Percentiles rank a stretch among this genome's conserved stretches.
Evolutionary conservation across 2,113 vertebrate genomes (phyloP).

Genomic region (Oncorhynchus gorbuscha): DNA sequence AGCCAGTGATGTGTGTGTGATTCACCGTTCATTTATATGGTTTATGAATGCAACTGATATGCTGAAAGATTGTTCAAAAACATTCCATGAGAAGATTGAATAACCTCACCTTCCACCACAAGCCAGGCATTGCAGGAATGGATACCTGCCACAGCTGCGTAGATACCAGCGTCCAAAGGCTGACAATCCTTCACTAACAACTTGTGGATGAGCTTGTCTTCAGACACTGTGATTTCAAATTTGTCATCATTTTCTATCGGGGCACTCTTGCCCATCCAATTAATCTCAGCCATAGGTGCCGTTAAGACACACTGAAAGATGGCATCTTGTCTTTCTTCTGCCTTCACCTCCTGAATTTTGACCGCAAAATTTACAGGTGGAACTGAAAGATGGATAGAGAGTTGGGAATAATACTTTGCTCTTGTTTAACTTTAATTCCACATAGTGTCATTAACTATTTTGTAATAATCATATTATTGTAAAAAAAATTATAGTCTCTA

Average conservation of each 20-base stretch:
- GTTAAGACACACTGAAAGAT: conserved; percentile 79
- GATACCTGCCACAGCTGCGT: conserved; percentile 77
- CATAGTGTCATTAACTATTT: too few relatives aligned
- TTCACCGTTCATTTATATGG: neutral
- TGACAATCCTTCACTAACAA: conserved; percentile 73
- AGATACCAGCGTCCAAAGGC: conserved; percentile 81
- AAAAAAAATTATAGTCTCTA: neutral
- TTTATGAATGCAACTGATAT: neutral
- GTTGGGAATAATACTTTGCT: neutral
- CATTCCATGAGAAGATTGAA: neutral
- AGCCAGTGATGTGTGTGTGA: neutral
- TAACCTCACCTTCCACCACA: conserved; percentile 80
- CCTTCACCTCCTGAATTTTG: conserved; percentile 73
- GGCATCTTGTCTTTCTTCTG: conserved; percentile 72
- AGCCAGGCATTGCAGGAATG: conserved; percentile 85
- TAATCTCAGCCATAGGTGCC: conserved; percentile 64
- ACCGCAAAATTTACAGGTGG: conserved; percentile 76
- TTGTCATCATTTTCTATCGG: conserved; percentile 66
- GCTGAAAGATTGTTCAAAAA: too few relatives aligned
- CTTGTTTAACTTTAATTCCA: too few relatives aligned
- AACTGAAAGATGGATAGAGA: conserved; percentile 60
- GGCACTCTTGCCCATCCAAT: conserved; percentile 78
- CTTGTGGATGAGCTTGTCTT: conserved; percentile 82
- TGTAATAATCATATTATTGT: neutral
- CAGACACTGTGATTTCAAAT: conserved; percentile 72